These are phyloP conservation scores for Ceratotherium simum DNA, from an alignment of 2,113 vertebrate genomes.

Conservation along the genomic window DNA sequence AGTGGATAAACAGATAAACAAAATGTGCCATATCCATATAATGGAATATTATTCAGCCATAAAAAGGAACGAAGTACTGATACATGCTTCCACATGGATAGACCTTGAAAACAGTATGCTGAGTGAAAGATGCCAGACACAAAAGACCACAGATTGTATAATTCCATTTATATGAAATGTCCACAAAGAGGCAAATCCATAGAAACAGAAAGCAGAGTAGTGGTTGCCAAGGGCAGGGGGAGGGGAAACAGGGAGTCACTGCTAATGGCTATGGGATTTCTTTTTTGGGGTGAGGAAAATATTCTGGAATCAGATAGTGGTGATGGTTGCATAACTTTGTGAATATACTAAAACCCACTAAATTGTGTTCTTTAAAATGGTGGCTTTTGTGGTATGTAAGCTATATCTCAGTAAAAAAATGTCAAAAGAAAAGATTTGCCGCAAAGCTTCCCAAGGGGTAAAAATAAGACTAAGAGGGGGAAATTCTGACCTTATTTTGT, in stretches of 20 bases:
- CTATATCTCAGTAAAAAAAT: neutral
- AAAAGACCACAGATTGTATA: neutral
- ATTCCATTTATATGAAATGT: neutral
- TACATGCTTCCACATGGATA: fast-evolving
- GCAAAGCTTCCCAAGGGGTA: neutral
- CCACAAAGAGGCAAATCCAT: neutral
- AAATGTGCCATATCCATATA: neutral
- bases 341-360: neutral
- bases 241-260: neutral
- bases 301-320: neutral
- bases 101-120: neutral
- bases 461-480: neutral
- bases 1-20: no score
- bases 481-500: neutral
- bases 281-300: neutral
- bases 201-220: neutral
- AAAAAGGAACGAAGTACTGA: neutral
- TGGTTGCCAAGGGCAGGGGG: neutral
- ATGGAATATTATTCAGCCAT: neutral
- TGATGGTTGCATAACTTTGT: neutral
- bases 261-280: neutral
- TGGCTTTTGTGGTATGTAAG: neutral
- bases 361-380: neutral
- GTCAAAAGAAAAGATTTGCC: neutral
- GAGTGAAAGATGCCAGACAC: neutral